Evolutionary conservation across 2,113 vertebrate genomes (phyloP), one percentile per base, ranked within the genome.

Genomic region (Drymodes brunneopygia): DNA sequence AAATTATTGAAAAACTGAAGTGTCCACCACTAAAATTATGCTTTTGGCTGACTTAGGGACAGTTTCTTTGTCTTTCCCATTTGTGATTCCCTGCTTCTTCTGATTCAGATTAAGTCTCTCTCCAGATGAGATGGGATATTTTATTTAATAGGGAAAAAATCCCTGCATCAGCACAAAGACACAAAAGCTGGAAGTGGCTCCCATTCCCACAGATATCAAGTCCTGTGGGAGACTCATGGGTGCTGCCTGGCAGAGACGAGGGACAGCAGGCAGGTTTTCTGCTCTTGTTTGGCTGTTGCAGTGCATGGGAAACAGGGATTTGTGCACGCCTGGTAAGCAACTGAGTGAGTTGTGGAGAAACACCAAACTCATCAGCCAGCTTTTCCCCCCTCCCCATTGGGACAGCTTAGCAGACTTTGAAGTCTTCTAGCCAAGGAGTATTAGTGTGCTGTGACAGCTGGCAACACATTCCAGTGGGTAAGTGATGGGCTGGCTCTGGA

Each of bases 391-490:
- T 16, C 47, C 36, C 21, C 24, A 31, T 0, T 88, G 86, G 79
- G 82, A 83, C 67, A 92, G 71, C 56, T 83, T 62, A 83, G 42
- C 33, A 86, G 86, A 71, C 92, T 95, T 93, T 90, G 86, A 92
- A 95, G 91, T 86, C 61, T 50, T 24, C 86, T 88, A 78, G 77
- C 75, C 88, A 88, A 70, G 44, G 35, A 81, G 72, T 74, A 66
- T 86, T 67, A 90, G 72, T 48, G 38, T 81, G 80, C 85, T 94
- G 81, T 81, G 90, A 93, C 95, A 95, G 85, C 94, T 93, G 97
- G 93, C 88, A 92, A 60, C 28, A n/a, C 90, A 91, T 95, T 96
- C 87, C 94, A 91, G 78, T 40, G 93, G 77, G 88, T 95, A 94
- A 91, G 79, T 77, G 94, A 95, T 88, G 81, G 86, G 75, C 92